A percentile compares a stretch with the other conserved stretches of the same genome.
Conservation (phyloP, 2,888 invertebrate species). For the Dynastes tityus region DNA sequence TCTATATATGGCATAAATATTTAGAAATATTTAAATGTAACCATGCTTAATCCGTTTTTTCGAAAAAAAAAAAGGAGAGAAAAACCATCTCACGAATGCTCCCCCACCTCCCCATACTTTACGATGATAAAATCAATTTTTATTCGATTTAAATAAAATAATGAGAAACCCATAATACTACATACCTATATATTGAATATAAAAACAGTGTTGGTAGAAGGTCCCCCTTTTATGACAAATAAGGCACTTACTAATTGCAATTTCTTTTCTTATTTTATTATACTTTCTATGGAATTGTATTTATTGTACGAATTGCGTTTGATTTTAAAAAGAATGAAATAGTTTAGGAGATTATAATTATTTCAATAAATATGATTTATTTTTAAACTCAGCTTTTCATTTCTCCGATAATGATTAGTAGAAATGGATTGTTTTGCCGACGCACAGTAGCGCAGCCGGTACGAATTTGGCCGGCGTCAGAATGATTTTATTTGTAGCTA, state of each 20-base stretch:
- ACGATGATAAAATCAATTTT: conserved; percentile 2
- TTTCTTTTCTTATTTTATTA: background rate
- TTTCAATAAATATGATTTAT: conserved; percentile 44
- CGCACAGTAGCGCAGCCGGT: no score
- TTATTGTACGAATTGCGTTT: background rate
- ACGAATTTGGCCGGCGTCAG: no score
- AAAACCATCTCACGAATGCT: background rate
- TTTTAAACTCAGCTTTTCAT: conserved; percentile 23
- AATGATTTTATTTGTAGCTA: no score
- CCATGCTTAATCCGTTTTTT: conserved; percentile 17
- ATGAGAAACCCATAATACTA: no score
- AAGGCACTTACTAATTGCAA: background rate
- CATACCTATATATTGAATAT: background rate
- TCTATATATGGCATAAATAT: conserved; percentile 30
- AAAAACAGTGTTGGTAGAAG: background rate
- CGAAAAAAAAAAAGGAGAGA: background rate
- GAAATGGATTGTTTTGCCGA: no score
- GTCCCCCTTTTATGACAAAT: background rate
- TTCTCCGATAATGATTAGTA: background rate
- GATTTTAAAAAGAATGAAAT: conserved; percentile 3
- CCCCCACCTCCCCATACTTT: background rate
- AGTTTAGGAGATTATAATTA: conserved; percentile 32
- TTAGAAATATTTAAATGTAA: conserved; percentile 33
- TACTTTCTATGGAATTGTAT: conserved; percentile 1
- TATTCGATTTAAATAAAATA: conserved; percentile 3